Evolutionary conservation across 2,888 invertebrate genomes (phyloP), one percentile per base, ranked within the genome.

Genomic region (Eristalis pertinax): DNA sequence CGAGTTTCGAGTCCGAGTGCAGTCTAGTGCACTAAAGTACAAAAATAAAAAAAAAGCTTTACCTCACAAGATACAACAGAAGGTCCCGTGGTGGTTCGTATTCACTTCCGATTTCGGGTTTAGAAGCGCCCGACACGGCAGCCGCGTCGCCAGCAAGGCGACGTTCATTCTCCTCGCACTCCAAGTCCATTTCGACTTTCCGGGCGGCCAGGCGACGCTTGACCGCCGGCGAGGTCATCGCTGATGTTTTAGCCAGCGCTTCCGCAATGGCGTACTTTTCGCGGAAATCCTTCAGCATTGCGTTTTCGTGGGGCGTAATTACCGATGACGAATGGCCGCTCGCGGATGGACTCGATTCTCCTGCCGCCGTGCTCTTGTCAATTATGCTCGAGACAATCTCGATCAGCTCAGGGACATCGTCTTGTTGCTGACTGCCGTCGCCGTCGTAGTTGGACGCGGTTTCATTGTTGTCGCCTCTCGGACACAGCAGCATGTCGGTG

Each of bases 21-120:
- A 65, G n/a, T 41, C 38, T 24, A 29, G 19, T n/a, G 24, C 63
- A 60, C 60, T 24, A 7, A 11, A 60, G 56, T 22, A 56, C 56
- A 78, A 68, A 24, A 62, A 7, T 8, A 29, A 19, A 72, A 64
- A 32, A 56, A 32, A 73, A 10, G 26, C 60, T 90, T 93, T 94
- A 95, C 95, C 95, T 95, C 91, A 95, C 95, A 90, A 95, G 94
- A 92, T 95, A 95, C 88, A 95, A 92, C 75, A 95, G 93, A 84
- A 95, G 91, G 87, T 95, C 94, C 89, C 94, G 95, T 38, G 95
- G 95, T 65, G 95, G 95, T 70, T 95, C 94, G 91, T 94, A 95
- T 85, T 94, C 94, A 74, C 92, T 89, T 83, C 79, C 90, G 89
- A 89, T 89, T 86, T 89, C 74, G 43, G 41, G 89, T 89, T 91